Base-by-base conservation (phyloP, 2,888 invertebrate genomes). In the Aplocera efformata region DNA sequence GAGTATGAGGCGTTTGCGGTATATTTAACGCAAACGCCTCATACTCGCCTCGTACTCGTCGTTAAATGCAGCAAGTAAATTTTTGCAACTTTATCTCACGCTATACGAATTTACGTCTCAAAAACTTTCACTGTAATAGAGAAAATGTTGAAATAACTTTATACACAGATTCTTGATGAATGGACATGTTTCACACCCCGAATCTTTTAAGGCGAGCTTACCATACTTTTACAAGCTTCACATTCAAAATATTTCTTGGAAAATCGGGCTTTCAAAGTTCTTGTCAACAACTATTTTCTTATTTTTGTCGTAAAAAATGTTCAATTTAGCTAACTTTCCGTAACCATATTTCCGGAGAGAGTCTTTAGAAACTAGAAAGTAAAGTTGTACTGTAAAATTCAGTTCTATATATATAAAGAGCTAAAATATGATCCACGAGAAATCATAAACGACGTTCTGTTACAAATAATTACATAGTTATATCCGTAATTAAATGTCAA, bases 71-170 rank as follows among this genome's bases (percentile, higher is more conserved):
- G 34, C 24, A 24, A 33, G 29, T 29, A 32, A 29, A 17, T 32
- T 32, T 22, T 42, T 23, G 31, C 24, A 30, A 38, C 9, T 28
- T 39, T 35, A 13, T 35, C 26, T 10, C 39, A 31, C 31, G 32
- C 30, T 39, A 26, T 7, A 31, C 30, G 6, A 36, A 31, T 7
- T 25, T 33, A 32, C 29, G 32, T 44, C 31, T 37, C 39, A 31
- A 40, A 39, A 50, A 44, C 50, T 44, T 50, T 22, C 25, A 36
- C 41, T 42, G 39, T 33, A 34, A 33, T 24, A 21, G 38, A 23
- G 22, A 21, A 39, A 38, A 45, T 39, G 32, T 26, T 42, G 9
- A 40, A 42, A 44, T 40, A 42, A 47, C 32, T 48, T 48, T 37
- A 40, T 40, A 31, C 47, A 42, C 33, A 44, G 42, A 38, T 39